Conservation (phyloP, 2,113 vertebrate genomes). For the Lepidiolamprologus cunningtoni region DNA sequence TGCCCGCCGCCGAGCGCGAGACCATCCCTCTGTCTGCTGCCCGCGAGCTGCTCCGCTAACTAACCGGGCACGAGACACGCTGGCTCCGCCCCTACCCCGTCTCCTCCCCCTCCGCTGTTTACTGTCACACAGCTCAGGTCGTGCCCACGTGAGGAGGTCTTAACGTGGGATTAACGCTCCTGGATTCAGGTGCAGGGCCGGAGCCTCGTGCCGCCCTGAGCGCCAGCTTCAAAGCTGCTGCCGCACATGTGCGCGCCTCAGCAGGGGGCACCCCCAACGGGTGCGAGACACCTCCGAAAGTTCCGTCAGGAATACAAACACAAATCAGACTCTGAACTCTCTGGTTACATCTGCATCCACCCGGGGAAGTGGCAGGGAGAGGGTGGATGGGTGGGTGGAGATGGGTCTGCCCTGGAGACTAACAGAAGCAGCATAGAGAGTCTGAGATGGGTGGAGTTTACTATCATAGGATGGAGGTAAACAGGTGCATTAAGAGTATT, state of each 20-base stretch:
- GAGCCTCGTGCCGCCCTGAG: neutral
- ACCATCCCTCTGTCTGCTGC: slow-evolving; percentile 30
- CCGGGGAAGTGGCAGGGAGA: neutral
- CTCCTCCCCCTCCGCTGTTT: neutral
- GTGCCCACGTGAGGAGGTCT: neutral
- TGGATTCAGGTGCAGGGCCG: neutral
- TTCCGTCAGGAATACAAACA: neutral
- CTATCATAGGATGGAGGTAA: neutral
- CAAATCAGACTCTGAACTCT: neutral
- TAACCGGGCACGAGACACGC: neutral
- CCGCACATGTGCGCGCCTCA: neutral
- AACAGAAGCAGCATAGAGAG: neutral
- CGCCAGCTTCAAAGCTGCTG: neutral
- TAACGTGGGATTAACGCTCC: neutral
- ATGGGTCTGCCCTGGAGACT: accelerated
- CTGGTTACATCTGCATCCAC: neutral
- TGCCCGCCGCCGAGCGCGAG: slow-evolving; percentile 30
- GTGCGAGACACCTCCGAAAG: neutral
- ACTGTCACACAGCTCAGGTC: neutral
- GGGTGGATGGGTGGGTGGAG: neutral
- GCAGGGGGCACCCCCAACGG: accelerated
- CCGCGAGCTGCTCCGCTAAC: slow-evolving; percentile 1
- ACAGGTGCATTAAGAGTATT: neutral
- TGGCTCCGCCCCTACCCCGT: slow-evolving; percentile 16
- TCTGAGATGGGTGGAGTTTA: neutral